Percentiles rank a stretch among this genome's conserved stretches.
Evolutionary conservation across 2,797 vertebrate species (phyloP).

Genomic region (Gouania willdenowi): DNA sequence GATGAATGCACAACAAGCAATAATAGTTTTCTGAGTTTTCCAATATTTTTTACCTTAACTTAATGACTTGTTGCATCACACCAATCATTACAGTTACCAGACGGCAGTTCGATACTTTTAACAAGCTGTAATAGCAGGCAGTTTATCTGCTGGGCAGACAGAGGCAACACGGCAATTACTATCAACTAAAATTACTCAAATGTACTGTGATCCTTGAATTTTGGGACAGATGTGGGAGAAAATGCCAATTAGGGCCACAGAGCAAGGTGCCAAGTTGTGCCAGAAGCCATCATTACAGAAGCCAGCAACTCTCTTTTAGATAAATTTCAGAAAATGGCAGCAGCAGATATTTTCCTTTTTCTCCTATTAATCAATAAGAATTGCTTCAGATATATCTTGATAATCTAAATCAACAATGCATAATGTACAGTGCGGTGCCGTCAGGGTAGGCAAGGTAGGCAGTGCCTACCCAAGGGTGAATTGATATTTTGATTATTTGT

Average conservation of each 20-base stretch:
- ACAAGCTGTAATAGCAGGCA: not conserved
- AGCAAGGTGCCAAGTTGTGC: constrained; percentile 40
- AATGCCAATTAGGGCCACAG: constrained; percentile 43
- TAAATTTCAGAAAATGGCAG: constrained; percentile 21
- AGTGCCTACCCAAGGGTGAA: too few relatives aligned
- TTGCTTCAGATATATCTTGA: constrained; percentile 25
- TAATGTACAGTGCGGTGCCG: too few relatives aligned
- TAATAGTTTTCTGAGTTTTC: not conserved
- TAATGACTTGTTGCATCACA: constrained; percentile 4
- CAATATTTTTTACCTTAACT: not conserved
- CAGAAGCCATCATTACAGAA: constrained; percentile 38
- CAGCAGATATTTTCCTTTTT: constrained; percentile 1
- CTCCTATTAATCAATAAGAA: constrained; percentile 33
- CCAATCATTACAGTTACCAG: not conserved
- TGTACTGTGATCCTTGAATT: not conserved
- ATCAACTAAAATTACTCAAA: not conserved
- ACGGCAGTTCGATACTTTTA: constrained; percentile 4
- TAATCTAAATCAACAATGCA: constrained; percentile 24
- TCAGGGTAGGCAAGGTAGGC: too few relatives aligned
- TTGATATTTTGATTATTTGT: too few relatives aligned
- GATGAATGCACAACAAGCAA: constrained; percentile 16
- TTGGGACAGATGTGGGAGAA: constrained; percentile 19
- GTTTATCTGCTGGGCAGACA: not conserved
- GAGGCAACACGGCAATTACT: not conserved
- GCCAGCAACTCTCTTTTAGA: constrained; percentile 23